Percentiles rank a stretch among this genome's conserved stretches.
Conservation (phyloP, 2,113 vertebrate species). For the Colossoma macropomum region DNA sequence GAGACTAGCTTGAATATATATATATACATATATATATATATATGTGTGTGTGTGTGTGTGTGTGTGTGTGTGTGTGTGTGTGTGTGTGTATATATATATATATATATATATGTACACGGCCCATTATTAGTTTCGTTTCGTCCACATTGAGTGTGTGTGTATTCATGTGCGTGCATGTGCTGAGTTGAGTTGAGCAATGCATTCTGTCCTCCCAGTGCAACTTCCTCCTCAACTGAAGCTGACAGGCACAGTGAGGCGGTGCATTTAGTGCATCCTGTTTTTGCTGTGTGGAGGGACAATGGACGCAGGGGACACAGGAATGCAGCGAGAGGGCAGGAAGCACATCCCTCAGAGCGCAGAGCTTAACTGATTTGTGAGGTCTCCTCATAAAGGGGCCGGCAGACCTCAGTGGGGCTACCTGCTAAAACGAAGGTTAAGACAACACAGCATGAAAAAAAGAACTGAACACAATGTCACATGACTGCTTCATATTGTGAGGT, state of each 20-base stretch:
- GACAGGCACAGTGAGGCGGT: constrained; percentile 54
- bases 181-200: constrained; percentile 48
- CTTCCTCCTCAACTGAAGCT: constrained; percentile 63
- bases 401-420: constrained; percentile 7
- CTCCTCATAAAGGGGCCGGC: constrained; percentile 19
- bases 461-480: not conserved
- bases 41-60: too few relatives aligned
- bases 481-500: not conserved
- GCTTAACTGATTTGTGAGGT: constrained; percentile 28
- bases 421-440: not conserved
- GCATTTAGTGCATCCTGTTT: constrained; percentile 64
- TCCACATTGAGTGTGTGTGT: not conserved
- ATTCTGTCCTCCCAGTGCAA: constrained; percentile 45
- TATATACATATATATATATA: too few relatives aligned
- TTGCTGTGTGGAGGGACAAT: constrained; percentile 57
- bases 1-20: too few relatives aligned
- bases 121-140: not conserved
- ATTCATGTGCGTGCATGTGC: constrained; percentile 22
- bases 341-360: constrained; percentile 31
- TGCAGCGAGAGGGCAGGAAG: constrained; percentile 48
- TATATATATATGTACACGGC: too few relatives aligned
- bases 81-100: too few relatives aligned
- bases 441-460: not conserved
- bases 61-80: too few relatives aligned
- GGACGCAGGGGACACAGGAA: constrained; percentile 52